These are phyloP conservation scores for Cnemophilus loriae DNA, from an alignment of 2,113 vertebrate species.

Conservation along the genomic window DNA sequence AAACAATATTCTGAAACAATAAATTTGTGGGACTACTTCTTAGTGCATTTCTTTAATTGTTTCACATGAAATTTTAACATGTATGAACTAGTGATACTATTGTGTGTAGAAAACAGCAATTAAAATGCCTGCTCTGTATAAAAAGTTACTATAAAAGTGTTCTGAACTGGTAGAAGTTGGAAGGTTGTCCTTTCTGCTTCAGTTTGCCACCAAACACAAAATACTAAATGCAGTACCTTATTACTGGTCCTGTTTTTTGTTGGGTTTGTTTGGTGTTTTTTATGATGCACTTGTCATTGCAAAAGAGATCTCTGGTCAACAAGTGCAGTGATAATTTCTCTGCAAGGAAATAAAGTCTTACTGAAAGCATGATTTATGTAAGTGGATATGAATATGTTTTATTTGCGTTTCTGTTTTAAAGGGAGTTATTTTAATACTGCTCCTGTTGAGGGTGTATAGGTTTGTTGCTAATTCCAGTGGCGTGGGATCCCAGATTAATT, in stretches of 20 bases:
- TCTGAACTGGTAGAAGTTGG: not conserved
- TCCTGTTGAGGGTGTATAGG: not conserved
- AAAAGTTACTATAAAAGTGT: not conserved
- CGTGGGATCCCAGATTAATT: not conserved
- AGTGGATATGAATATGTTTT: rapidly evolving
- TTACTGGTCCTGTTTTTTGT: not conserved
- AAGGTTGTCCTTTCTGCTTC: not conserved
- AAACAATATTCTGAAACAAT: not conserved
- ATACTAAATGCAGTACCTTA: rapidly evolving
- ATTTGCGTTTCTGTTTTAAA: rapidly evolving
- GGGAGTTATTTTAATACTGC: not conserved
- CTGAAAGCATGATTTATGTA: not conserved
- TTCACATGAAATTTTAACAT: not conserved
- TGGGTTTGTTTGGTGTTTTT: not conserved
- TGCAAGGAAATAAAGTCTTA: not conserved
- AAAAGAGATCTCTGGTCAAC: not conserved
- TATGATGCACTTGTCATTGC: not conserved
- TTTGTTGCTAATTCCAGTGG: not conserved
- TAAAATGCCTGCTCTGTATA: not conserved
- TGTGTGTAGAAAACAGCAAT: rapidly evolving
- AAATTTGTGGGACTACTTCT: not conserved
- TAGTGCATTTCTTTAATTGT: not conserved
- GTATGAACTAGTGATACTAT: rapidly evolving
- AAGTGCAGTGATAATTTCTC: not conserved
- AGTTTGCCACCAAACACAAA: not conserved